A percentile compares a stretch with the other conserved stretches of the same genome.
Evolutionary conservation across 1,140 invertebrate genomes (phyloP).

Genomic region (Colletes gigas): DNA sequence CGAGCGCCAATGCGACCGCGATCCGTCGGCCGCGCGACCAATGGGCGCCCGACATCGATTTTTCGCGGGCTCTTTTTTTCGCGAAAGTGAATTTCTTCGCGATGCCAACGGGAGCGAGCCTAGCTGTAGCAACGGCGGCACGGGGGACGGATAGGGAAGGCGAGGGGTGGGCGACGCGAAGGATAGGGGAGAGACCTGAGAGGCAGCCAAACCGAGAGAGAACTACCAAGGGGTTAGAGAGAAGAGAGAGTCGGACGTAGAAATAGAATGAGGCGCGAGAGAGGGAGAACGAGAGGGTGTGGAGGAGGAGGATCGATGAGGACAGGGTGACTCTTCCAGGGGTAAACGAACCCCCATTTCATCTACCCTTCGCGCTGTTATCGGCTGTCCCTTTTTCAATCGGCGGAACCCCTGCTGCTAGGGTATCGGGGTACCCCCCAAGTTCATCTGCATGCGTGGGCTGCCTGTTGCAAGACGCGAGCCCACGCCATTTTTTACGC

Average conservation of each 20-base stretch:
- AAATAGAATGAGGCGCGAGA: constrained; percentile 57
- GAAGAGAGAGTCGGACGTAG: background rate
- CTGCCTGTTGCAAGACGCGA: constrained; percentile 39
- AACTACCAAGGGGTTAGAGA: background rate
- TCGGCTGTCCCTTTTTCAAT: constrained; percentile 74
- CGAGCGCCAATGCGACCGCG: constrained; percentile 43
- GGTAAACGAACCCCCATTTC: constrained; percentile 72
- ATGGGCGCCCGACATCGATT: constrained; percentile 75
- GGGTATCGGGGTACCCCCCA: constrained; percentile 44
- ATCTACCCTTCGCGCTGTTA: constrained; percentile 69
- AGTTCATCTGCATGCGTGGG: constrained; percentile 49
- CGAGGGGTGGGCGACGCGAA: too few relatives aligned
- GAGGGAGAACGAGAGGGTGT: constrained; percentile 49
- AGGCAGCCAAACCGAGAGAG: background rate
- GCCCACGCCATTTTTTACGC: constrained; percentile 9
- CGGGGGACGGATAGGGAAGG: too few relatives aligned
- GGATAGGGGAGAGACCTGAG: background rate
- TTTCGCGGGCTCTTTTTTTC: constrained; percentile 70
- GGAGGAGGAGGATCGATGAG: constrained; percentile 73
- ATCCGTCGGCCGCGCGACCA: constrained; percentile 60
- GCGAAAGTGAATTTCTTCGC: constrained; percentile 79
- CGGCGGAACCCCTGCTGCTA: constrained; percentile 55
- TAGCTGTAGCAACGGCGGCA: background rate
- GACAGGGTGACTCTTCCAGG: constrained; percentile 69
- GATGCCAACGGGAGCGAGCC: constrained; percentile 61